These are phyloP conservation scores for Trachelipus rathkii DNA, from an alignment of 1,140 invertebrate species.

Conservation along the genomic window DNA sequence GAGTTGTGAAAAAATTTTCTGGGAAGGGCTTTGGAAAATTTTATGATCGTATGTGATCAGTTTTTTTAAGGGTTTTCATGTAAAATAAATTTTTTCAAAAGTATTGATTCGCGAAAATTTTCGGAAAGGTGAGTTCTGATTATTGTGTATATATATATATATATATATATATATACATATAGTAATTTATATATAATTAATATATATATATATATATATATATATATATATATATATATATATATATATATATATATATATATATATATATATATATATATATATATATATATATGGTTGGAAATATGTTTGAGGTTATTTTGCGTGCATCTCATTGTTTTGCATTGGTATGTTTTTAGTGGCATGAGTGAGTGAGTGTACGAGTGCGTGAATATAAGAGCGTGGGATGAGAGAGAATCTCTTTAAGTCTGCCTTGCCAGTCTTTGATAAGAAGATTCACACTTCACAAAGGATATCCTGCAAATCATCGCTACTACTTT, in stretches of 20 bases:
- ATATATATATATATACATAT: slow-evolving; percentile 12
- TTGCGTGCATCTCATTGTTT: too few relatives aligned
- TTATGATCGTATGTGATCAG: too few relatives aligned
- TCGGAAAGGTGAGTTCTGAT: too few relatives aligned
- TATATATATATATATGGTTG: not conserved
- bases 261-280: slow-evolving; percentile 15
- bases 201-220: not conserved
- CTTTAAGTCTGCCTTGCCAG: too few relatives aligned
- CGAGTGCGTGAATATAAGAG: not conserved
- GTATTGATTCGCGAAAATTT: too few relatives aligned
- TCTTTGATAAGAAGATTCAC: not conserved
- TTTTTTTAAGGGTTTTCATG: too few relatives aligned
- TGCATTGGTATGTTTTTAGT: too few relatives aligned
- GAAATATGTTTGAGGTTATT: too few relatives aligned
- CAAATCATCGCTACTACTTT: not conserved
- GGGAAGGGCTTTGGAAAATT: too few relatives aligned
- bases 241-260: slow-evolving; percentile 12
- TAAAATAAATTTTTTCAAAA: too few relatives aligned
- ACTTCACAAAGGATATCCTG: slow-evolving; percentile 3
- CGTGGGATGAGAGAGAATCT: not conserved
- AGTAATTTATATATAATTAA: not conserved
- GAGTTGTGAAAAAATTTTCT: too few relatives aligned
- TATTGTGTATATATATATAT: slow-evolving; percentile 6
- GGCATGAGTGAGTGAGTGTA: too few relatives aligned
- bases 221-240: slow-evolving; percentile 13